phyloP scores from a whole-genome alignment of 2,888 invertebrate species.

The Miltochrista miniata region DNA sequence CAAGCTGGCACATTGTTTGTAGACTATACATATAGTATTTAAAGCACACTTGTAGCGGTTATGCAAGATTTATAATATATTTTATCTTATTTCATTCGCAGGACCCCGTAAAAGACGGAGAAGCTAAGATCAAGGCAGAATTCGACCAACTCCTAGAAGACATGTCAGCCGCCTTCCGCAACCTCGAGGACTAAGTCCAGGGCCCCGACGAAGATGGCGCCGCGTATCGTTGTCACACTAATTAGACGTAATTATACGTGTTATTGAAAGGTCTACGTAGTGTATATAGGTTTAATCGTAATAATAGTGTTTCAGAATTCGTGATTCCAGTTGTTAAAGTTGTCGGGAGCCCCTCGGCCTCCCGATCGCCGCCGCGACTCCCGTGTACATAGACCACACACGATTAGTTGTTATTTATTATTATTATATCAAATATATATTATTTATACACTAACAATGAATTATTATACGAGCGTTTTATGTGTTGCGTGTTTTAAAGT shows the following conservation, averaged over 20 bases:
- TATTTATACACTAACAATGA: constrained; percentile 64
- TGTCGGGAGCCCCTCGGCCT: constrained; percentile 7
- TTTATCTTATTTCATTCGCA: constrained; percentile 52
- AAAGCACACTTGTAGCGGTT: no score
- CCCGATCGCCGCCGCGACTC: constrained; percentile 11
- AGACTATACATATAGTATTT: no score
- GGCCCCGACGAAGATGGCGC: not conserved
- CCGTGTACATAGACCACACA: constrained; percentile 42
- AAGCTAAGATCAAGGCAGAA: constrained; percentile 97
- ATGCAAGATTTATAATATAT: no score
- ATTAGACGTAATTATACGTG: constrained; percentile 50
- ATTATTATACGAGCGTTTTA: constrained; percentile 59
- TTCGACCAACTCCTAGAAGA: constrained; percentile 98
- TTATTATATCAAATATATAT: constrained; percentile 57
- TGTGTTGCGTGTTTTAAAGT: constrained; percentile 45
- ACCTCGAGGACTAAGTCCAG: constrained; percentile 95
- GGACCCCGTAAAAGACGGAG: constrained; percentile 99
- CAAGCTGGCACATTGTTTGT: no score
- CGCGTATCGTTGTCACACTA: constrained; percentile 45
- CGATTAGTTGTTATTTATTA: constrained; percentile 60
- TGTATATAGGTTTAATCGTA: constrained; percentile 52
- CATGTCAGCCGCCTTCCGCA: constrained; percentile 98
- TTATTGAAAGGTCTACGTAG: constrained; percentile 48
- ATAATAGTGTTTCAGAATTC: constrained; percentile 54
- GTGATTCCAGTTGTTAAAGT: constrained; percentile 55